These are phyloP conservation scores for Callorhinus ursinus DNA, from an alignment of 2,113 vertebrate genomes.

Conservation along the genomic window DNA sequence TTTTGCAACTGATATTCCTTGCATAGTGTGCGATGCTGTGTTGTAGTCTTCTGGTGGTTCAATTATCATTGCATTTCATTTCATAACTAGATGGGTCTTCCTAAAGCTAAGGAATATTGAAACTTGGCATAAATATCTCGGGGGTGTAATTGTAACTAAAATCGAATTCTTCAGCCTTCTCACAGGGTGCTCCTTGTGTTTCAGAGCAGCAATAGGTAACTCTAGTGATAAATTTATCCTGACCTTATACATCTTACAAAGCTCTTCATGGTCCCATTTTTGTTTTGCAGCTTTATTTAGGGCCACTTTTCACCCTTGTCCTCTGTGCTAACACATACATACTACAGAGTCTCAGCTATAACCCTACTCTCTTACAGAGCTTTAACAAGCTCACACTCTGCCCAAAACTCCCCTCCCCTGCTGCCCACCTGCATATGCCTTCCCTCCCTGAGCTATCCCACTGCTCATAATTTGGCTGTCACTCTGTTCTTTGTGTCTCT, in stretches of 20 bases:
- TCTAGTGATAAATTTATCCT: background rate
- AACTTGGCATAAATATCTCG: background rate
- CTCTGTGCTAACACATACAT: background rate
- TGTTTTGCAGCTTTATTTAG: background rate
- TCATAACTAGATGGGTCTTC: background rate
- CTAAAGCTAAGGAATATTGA: background rate
- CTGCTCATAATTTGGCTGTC: fast-evolving
- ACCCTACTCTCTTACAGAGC: fast-evolving
- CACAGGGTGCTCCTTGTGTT: background rate
- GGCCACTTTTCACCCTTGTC: fast-evolving
- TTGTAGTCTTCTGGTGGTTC: background rate
- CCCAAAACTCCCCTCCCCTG: fast-evolving
- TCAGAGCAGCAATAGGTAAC: background rate
- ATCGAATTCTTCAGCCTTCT: background rate
- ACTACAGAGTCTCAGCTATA: background rate
- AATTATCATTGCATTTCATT: constrained; percentile 1
- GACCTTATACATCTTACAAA: background rate
- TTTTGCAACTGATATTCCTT: background rate
- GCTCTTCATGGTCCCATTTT: background rate
- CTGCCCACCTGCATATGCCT: fast-evolving
- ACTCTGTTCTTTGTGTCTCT: background rate
- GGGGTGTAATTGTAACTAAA: background rate
- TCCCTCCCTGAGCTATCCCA: background rate
- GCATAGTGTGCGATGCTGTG: background rate
- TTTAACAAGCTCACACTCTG: background rate